Percentiles rank a stretch among this genome's conserved stretches.
phyloP scores from a whole-genome alignment of 1,140 invertebrate species.

The Zaprionus capensis region DNA sequence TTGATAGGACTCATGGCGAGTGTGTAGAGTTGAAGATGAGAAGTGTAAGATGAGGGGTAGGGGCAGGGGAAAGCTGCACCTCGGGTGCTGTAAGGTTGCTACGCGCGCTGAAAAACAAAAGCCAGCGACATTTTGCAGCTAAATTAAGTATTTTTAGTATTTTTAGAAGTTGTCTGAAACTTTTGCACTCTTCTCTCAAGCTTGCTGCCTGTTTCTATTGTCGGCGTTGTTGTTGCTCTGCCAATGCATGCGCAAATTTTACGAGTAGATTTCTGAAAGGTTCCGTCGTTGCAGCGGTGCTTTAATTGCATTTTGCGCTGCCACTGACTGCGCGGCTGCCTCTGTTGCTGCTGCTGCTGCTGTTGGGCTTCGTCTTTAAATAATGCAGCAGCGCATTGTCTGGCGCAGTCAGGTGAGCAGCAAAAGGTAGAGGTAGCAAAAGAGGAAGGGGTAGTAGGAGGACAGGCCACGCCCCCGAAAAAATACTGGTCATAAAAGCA shows the following conservation, averaged over 20 bases:
- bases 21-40: neutral
- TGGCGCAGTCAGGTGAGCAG: conserved; percentile 43
- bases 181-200: conserved; percentile 30
- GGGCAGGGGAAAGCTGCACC: neutral
- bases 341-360: conserved; percentile 3
- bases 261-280: conserved; percentile 78
- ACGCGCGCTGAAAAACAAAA: conserved; percentile 67
- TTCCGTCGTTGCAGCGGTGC: conserved; percentile 58
- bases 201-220: conserved; percentile 12
- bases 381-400: conserved; percentile 79
- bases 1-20: conserved; percentile 5
- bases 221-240: conserved; percentile 35
- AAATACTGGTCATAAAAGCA: conserved; percentile 42
- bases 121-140: conserved; percentile 77
- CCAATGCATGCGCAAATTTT: conserved; percentile 77
- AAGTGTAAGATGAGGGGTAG: neutral
- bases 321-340: conserved; percentile 2
- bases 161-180: conserved; percentile 70
- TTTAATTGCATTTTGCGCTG: conserved; percentile 76
- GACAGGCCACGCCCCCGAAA: conserved; percentile 12
- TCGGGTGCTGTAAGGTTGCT: conserved; percentile 55
- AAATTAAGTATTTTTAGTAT: conserved; percentile 82
- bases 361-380: conserved; percentile 58
- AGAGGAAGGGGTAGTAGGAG: too few relatives aligned
- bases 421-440: neutral